Conservation (phyloP, 2,888 invertebrate species). For the Hipparchia semele region DNA sequence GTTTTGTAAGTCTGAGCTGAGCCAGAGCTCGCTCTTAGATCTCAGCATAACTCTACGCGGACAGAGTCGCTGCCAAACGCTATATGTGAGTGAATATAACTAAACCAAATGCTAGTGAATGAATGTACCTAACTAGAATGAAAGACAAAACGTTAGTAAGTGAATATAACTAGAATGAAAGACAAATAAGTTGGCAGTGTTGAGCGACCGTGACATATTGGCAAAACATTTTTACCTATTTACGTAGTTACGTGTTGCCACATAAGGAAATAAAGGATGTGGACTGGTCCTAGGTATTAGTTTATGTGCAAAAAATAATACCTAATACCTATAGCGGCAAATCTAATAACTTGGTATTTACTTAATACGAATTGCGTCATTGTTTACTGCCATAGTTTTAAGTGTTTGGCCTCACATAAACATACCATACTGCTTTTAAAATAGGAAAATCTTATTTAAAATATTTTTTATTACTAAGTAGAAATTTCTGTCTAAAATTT, state of each 20-base stretch:
- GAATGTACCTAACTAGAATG: too few relatives aligned
- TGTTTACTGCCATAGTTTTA: background rate
- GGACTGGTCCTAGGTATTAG: background rate
- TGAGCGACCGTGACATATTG: conserved; percentile 22
- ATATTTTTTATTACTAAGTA: too few relatives aligned
- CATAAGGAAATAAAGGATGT: conserved; percentile 23
- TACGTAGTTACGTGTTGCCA: conserved; percentile 3
- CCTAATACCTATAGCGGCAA: background rate
- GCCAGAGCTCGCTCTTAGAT: too few relatives aligned
- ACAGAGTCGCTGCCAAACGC: too few relatives aligned
- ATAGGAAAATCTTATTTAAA: too few relatives aligned
- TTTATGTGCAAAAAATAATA: conserved; percentile 1
- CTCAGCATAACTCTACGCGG: too few relatives aligned
- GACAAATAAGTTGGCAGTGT: conserved; percentile 10
- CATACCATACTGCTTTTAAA: background rate
- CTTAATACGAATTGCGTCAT: background rate
- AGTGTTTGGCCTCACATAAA: background rate
- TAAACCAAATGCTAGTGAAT: too few relatives aligned
- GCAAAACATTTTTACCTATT: conserved; percentile 27
- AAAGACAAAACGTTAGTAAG: too few relatives aligned
- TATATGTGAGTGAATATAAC: too few relatives aligned
- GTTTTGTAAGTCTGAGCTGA: too few relatives aligned
- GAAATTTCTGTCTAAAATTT: too few relatives aligned
- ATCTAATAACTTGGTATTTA: conserved; percentile 6
- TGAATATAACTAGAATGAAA: background rate